Evolutionary conservation across 2,888 invertebrate genomes (phyloP), one percentile per base, ranked within the genome.

Genomic region (Nomada goodeniana): DNA sequence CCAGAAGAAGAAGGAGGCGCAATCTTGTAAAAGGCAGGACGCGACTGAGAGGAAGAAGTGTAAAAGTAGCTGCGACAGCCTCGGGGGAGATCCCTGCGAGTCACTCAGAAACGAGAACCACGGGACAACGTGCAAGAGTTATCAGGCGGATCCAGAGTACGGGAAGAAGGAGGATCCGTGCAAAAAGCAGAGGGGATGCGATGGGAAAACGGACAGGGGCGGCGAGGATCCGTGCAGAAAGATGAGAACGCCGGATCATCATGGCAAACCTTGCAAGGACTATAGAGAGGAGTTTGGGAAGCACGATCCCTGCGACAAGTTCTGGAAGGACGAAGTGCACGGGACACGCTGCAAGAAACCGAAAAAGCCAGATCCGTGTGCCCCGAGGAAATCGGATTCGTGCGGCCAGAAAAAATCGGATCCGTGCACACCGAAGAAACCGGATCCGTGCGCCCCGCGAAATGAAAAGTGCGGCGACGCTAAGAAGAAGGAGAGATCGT

Each of bases 181-280:
- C 60, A 78, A 69, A 59, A 69, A 59, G 26, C 23, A 36, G 23
- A 50, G 26, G 18, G 57, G 68, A 10, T 55, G 76, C 2, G 20
- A 73, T 0, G 57, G 57, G 9, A n/a, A 44, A 11, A 1, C 23
- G 5, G 63, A 63, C 52, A 68, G 69, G 42, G 2, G 10, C 18
- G 67, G 61, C 15, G 36, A 70, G 42, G 82, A 80, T 74, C 82
- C 88, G n/a, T 84, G 85, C 44, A 76, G 76, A 20, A 70, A 68
- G 61, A 11, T 55, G 20, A 57, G 29, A 9, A 20, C 63, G 10
- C 60, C 29, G 1, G 70, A 78, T 15, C 2, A 47, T 2, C 18
- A 75, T 0, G 69, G 69, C 1, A 57, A 84, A 76, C 2, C 11
- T 4, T 75, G 79, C 65, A 69, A 72, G 3, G 9, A 26, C 3